phyloP scores from a whole-genome alignment of 2,888 invertebrate species.

The Lissocephala sabroskyi region DNA sequence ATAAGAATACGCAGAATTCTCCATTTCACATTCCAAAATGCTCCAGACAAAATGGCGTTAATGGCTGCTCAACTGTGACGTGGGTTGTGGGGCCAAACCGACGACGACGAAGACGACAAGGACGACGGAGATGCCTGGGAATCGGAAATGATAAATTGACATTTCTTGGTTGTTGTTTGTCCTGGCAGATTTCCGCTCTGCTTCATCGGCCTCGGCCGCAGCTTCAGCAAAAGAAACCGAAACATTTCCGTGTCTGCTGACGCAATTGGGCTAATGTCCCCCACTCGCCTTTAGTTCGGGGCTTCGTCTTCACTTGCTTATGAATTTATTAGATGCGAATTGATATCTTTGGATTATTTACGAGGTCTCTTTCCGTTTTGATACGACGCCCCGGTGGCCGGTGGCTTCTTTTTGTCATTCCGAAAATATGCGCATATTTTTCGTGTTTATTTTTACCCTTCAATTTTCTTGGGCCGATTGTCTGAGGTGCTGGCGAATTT shows the following conservation, averaged over 20 bases:
- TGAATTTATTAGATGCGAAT: slow-evolving; percentile 45
- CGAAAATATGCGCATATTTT: slow-evolving; percentile 35
- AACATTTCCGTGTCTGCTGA: background rate
- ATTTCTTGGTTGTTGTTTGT: slow-evolving; percentile 28
- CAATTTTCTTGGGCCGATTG: too few species aligned
- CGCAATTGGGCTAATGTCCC: slow-evolving; percentile 1
- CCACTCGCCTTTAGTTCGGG: slow-evolving; percentile 16
- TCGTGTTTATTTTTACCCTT: too few species aligned
- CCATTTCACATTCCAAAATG: too few species aligned
- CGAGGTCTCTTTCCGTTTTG: slow-evolving; percentile 26
- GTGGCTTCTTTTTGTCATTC: too few species aligned
- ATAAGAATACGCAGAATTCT: too few species aligned
- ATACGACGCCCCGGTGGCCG: too few species aligned
- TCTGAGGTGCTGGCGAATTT: too few species aligned
- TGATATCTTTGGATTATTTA: slow-evolving; percentile 51
- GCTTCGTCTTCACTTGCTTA: too few species aligned
- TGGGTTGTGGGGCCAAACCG: too few species aligned
- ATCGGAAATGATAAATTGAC: slow-evolving; percentile 63
- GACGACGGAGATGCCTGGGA: too few species aligned
- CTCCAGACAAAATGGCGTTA: slow-evolving; percentile 4
- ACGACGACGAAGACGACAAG: too few species aligned
- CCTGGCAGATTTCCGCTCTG: slow-evolving; percentile 27
- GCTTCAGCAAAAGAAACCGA: background rate
- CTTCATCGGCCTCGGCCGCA: too few species aligned
- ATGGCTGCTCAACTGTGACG: slow-evolving; percentile 24